These are phyloP conservation scores for Rhagoletis pomonella DNA, from an alignment of 1,140 invertebrate species.

Conservation along the genomic window DNA sequence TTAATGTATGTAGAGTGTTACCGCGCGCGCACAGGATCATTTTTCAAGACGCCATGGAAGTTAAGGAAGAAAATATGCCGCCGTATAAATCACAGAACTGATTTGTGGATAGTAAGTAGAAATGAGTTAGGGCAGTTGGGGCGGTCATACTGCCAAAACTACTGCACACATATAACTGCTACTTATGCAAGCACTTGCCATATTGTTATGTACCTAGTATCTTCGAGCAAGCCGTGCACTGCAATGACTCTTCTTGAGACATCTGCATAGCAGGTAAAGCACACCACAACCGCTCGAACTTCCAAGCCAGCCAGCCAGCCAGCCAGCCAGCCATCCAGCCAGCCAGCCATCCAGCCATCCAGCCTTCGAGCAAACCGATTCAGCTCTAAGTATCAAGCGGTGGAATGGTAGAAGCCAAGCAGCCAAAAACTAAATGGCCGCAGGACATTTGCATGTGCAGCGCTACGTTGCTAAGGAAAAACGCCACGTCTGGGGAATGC, in stretches of 20 bases:
- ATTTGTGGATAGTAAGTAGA: slow-evolving; percentile 1
- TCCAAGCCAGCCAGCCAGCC: neutral
- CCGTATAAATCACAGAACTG: slow-evolving; percentile 35
- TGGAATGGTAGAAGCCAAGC: neutral
- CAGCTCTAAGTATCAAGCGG: too few relatives aligned
- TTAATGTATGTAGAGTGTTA: neutral
- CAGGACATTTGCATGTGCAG: slow-evolving; percentile 25
- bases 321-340: neutral
- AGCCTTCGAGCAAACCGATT: too few relatives aligned
- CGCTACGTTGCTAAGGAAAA: neutral
- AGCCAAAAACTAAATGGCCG: slow-evolving; percentile 43
- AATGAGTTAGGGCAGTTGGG: neutral
- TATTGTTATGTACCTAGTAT: neutral
- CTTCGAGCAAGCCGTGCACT: neutral
- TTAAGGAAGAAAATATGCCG: slow-evolving; percentile 36
- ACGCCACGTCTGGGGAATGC: neutral
- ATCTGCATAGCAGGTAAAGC: slow-evolving; percentile 37
- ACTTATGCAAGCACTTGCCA: neutral
- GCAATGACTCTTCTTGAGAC: neutral
- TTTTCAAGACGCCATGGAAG: slow-evolving; percentile 22
- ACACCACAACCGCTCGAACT: neutral
- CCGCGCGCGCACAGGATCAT: neutral
- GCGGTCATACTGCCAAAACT: neutral
- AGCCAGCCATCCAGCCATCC: too few relatives aligned
- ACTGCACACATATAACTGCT: neutral